These are phyloP conservation scores for Antennarius maculatus DNA, from an alignment of 2,797 vertebrate genomes.

Conservation along the genomic window DNA sequence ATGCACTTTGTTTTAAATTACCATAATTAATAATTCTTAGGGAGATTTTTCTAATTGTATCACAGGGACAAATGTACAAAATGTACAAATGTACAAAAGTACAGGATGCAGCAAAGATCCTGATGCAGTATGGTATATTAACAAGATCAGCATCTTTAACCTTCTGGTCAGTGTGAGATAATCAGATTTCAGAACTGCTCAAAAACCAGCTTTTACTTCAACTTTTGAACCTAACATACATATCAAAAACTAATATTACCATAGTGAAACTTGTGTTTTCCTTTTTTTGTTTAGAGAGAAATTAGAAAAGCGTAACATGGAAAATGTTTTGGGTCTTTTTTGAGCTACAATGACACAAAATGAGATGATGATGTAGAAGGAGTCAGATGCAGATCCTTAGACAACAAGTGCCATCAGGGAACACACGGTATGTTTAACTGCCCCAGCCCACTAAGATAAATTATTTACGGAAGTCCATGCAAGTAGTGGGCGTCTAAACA, in stretches of 20 bases:
- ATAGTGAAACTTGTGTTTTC: too few relatives aligned
- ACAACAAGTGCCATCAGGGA: conserved; percentile 13
- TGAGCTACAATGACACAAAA: not conserved
- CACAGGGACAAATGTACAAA: too few relatives aligned
- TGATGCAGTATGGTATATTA: not conserved
- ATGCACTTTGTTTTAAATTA: not conserved
- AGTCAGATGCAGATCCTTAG: not conserved
- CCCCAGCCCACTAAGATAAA: conserved; percentile 55
- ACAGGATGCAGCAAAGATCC: not conserved
- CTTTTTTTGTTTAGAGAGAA: too few relatives aligned
- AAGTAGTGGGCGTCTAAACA: conserved; percentile 48
- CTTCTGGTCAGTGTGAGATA: not conserved
- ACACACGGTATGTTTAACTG: conserved; percentile 51
- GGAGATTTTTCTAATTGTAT: not conserved
- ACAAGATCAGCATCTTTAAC: not conserved
- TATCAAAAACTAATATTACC: not conserved
- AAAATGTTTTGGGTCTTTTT: not conserved
- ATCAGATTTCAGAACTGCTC: not conserved
- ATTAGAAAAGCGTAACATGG: not conserved
- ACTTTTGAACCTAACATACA: not conserved
- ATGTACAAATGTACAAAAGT: too few relatives aligned
- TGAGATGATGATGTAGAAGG: not conserved
- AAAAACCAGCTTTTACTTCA: not conserved
- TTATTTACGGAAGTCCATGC: conserved; percentile 66
- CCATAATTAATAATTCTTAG: not conserved